Conservation (phyloP, 1,140 invertebrate species). For the Aleiodes sp. region DNA sequence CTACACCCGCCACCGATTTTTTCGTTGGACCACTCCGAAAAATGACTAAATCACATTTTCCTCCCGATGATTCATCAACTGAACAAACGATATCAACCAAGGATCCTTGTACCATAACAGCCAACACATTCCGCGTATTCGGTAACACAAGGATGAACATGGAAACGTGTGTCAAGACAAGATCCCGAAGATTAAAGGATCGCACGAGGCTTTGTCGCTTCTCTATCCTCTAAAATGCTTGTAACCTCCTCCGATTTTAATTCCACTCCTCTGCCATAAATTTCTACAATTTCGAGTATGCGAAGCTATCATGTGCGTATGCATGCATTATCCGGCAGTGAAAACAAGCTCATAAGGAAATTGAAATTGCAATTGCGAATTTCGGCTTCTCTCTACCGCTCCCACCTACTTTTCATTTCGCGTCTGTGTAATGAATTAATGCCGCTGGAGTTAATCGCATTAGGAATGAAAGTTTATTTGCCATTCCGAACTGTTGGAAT, state of each 20-base stretch:
- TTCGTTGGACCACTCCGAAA: too few relatives aligned
- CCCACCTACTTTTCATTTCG: too few relatives aligned
- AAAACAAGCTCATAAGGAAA: not conserved
- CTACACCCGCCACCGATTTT: too few relatives aligned
- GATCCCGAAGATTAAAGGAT: slow-evolving; percentile 8
- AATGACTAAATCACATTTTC: too few relatives aligned
- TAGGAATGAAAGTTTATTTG: not conserved
- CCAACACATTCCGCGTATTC: not conserved
- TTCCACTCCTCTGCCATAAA: not conserved
- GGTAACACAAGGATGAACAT: not conserved
- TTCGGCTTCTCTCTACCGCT: not conserved
- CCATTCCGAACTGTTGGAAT: not conserved
- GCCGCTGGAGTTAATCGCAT: not conserved
- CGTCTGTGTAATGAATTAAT: not conserved
- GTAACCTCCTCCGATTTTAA: not conserved
- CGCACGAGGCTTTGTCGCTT: not conserved
- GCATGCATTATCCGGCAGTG: not conserved
- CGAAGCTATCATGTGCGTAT: not conserved
- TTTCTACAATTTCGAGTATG: not conserved
- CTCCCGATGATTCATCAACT: too few relatives aligned
- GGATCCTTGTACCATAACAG: not conserved
- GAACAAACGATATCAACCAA: too few relatives aligned
- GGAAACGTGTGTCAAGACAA: slow-evolving; percentile 4
- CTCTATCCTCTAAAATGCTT: not conserved
- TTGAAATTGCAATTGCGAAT: not conserved